phyloP scores from a whole-genome alignment of 2,888 invertebrate genomes.

The Seira musarum region DNA sequence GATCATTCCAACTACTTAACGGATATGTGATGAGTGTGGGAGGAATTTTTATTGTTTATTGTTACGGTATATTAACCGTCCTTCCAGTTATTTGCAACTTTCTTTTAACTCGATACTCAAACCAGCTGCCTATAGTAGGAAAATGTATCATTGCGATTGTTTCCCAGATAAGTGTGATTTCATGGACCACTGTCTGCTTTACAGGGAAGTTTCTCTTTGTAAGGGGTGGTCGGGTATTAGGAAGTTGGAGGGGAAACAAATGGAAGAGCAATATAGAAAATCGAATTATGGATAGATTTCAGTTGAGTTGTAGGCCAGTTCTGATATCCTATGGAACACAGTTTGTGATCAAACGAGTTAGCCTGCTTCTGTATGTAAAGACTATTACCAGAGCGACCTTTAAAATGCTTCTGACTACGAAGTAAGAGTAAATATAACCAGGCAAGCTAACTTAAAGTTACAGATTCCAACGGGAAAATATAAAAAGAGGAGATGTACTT shows the following conservation, averaged over 20 bases:
- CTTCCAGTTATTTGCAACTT: too few relatives aligned
- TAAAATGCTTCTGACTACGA: not conserved
- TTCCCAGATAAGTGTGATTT: too few relatives aligned
- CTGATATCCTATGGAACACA: not conserved
- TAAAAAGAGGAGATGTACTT: too few relatives aligned
- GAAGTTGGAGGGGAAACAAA: not conserved
- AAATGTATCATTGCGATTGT: not conserved
- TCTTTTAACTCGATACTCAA: constrained; percentile 17
- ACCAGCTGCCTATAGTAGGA: not conserved
- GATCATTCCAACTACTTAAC: too few relatives aligned
- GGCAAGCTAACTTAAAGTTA: too few relatives aligned
- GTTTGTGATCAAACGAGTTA: not conserved
- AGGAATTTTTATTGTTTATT: too few relatives aligned
- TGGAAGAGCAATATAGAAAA: not conserved
- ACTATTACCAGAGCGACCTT: not conserved
- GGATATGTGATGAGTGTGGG: too few relatives aligned
- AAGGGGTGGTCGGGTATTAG: not conserved
- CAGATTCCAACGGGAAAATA: too few relatives aligned
- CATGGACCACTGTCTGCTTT: not conserved
- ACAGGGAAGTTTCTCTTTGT: not conserved
- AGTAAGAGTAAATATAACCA: too few relatives aligned
- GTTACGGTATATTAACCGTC: too few relatives aligned
- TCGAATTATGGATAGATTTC: not conserved
- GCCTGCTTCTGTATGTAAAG: not conserved
- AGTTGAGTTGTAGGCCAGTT: not conserved